Evolutionary conservation across 2,113 vertebrate species (phyloP), one percentile per base, ranked within the genome.

Genomic region (Bagarius yarrelli): DNA sequence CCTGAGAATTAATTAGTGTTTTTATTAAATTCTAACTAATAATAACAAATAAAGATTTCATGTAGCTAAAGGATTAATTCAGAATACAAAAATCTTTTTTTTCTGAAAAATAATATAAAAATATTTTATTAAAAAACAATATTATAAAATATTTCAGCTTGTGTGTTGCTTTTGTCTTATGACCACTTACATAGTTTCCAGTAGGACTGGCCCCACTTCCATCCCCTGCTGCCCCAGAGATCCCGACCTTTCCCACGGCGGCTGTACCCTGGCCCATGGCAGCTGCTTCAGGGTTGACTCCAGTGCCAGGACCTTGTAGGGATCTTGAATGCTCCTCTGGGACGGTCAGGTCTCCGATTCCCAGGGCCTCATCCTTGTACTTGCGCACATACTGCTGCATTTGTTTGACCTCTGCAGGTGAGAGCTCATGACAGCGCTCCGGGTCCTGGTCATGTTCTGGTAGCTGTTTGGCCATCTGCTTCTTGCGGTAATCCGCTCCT

Each of bases 391-490:
- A 99, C 77, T 97, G 97, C 86, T 99, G 92, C 98, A 99, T 99
- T 85, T 94, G 93, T 84, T 95, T 97, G 77, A 99, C 96, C 90
- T 99, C 97, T 2, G 52, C 94, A 1, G 95, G 94, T 80, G 94
- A 95, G 80, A 99, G 89, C 87, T 99, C 97, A 0, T 99, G 98
- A 91, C 98, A 99, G 90, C 90, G 95, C 21, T 94, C 91, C 16
- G 97, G 98, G 90, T 99, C 97, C 90, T 99, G 97, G 90, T 99
- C 98, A 0, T 99, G 98, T 64, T 96, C 97, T 0, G 98, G 98
- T 76, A 99, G 95, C 93, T 99, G 98, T 79, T 94, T 94, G 9
- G 95, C 98, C 95, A 99, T 94, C 92, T 99, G 97, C 86, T 96
- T 96, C 89, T 98, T 96, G 47, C 97, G 95, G 92, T 99, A 99